phyloP scores from a whole-genome alignment of 2,888 invertebrate genomes.

The Arrhopalites spinosus region DNA sequence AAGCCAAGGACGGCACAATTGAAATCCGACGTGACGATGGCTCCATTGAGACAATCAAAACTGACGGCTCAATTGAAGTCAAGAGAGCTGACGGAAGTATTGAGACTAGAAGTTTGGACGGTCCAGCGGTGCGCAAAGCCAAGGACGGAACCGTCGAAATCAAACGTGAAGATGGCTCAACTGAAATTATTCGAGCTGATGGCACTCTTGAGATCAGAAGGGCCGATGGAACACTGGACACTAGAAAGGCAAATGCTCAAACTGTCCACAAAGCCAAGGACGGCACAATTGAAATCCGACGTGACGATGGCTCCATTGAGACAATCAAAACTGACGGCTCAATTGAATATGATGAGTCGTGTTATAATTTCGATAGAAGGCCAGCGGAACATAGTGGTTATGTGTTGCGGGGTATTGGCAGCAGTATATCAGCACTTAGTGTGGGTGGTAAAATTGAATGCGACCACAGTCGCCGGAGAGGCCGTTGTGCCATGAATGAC shows the following conservation, averaged over 20 bases:
- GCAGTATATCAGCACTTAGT: no score
- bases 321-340: slow-evolving; percentile 10
- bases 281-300: slow-evolving; percentile 1
- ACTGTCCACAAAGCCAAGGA: slow-evolving; percentile 1
- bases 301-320: not conserved
- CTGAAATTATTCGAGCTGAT: slow-evolving; percentile 1
- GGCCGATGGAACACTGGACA: slow-evolving; percentile 20
- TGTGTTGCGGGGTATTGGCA: no score
- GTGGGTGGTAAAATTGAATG: no score
- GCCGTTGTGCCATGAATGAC: no score
- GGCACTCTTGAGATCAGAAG: not conserved
- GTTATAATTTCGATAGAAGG: no score
- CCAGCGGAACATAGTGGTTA: no score
- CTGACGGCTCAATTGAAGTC: not conserved
- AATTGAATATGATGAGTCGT: not conserved
- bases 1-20: not conserved
- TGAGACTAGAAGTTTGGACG: not conserved
- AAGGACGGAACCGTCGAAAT: slow-evolving; percentile 12
- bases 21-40: not conserved
- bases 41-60: not conserved
- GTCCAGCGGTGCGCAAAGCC: not conserved
- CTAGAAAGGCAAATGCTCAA: not conserved
- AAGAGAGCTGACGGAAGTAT: not conserved
- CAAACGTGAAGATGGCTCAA: not conserved
- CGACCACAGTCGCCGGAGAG: no score